Evolutionary conservation across 2,888 invertebrate genomes (phyloP).

Genomic region (Ichneumoninae sp.): DNA sequence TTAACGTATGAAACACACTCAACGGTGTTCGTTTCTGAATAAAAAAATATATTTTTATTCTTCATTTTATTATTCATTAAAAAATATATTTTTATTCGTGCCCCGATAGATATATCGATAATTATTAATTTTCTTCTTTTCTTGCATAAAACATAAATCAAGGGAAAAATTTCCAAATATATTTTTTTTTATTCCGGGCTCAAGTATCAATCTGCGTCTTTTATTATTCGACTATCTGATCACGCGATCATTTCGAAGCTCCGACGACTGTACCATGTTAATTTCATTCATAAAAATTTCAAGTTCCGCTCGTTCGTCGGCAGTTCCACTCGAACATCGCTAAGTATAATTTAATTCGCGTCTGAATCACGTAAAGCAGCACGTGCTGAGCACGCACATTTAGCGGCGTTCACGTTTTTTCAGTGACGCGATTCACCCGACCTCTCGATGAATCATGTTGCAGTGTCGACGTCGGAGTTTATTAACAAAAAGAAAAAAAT

Average conservation of each 20-base stretch:
- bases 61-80: too few species aligned
- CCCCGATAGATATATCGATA: neutral
- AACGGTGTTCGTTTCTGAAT: neutral
- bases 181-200: too few species aligned
- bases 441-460: conserved; percentile 55
- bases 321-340: neutral
- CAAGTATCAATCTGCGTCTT: too few species aligned
- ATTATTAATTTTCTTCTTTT: neutral
- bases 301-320: neutral
- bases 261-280: neutral
- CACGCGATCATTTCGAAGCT: neutral
- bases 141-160: too few species aligned
- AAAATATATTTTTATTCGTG: neutral
- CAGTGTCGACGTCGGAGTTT: neutral
- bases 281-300: neutral
- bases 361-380: conserved; percentile 56
- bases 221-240: too few species aligned
- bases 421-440: conserved; percentile 43
- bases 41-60: neutral
- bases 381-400: conserved; percentile 55
- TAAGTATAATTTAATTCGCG: neutral
- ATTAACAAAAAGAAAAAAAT: conserved; percentile 14
- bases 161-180: too few species aligned
- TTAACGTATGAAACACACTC: neutral
- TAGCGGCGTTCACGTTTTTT: conserved; percentile 47